These are phyloP conservation scores for Beris chalybata DNA, from an alignment of 2,888 invertebrate species.

Conservation along the genomic window DNA sequence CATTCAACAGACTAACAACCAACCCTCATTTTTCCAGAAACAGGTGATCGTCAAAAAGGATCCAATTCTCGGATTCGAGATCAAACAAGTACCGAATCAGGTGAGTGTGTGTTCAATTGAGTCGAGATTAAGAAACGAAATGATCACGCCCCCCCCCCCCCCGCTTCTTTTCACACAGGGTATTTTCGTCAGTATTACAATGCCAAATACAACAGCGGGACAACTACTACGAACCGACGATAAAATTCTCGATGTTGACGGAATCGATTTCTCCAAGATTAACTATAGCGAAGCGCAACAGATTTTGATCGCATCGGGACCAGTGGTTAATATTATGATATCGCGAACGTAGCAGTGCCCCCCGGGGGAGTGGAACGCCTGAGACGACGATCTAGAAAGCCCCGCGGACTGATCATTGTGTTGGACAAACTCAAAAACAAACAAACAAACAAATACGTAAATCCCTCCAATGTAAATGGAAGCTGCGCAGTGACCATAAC, in stretches of 20 bases:
- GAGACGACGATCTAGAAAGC: no score
- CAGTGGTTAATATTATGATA: constrained; percentile 52
- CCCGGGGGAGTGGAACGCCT: no score
- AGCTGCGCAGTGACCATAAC: no score
- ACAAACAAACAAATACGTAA: no score
- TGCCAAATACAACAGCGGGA: constrained; percentile 48
- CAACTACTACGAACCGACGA: constrained; percentile 47
- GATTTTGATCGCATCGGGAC: constrained; percentile 48
- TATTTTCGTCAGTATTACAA: constrained; percentile 50
- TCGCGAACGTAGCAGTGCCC: constrained; percentile 48
- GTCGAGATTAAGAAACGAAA: no score
- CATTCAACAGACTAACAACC: neutral
- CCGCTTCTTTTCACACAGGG: constrained; percentile 42
- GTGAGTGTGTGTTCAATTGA: constrained; percentile 41
- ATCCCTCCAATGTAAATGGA: no score
- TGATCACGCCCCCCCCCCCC: neutral
- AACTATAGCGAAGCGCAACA: constrained; percentile 48
- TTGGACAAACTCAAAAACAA: no score
- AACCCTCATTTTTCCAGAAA: constrained; percentile 43
- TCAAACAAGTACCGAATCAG: constrained; percentile 49
- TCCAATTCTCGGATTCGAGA: constrained; percentile 49
- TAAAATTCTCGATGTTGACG: constrained; percentile 53
- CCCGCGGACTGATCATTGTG: no score
- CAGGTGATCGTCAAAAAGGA: constrained; percentile 52
- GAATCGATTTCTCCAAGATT: constrained; percentile 52